Evolutionary conservation across 1,140 invertebrate species (phyloP).

Genomic region (Trissolcus basalis): DNA sequence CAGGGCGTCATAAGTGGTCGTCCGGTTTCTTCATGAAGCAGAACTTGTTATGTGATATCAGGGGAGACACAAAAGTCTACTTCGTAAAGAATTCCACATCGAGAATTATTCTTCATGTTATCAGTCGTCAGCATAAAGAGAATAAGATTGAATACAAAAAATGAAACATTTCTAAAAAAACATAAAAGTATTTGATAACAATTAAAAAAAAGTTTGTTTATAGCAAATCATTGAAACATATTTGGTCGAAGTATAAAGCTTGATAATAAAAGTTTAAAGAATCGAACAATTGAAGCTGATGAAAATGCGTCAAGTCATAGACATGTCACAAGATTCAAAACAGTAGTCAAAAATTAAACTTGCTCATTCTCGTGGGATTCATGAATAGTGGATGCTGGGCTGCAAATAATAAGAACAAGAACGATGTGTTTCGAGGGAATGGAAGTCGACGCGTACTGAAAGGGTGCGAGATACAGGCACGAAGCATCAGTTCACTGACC

Average conservation of each 20-base stretch:
- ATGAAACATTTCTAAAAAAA: too few relatives aligned
- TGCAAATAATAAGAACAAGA: conserved; percentile 24
- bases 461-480: conserved; percentile 8
- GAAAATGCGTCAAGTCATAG: too few relatives aligned
- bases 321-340: conserved; percentile 1
- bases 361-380: conserved; percentile 13
- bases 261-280: too few relatives aligned
- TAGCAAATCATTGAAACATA: too few relatives aligned
- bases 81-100: too few relatives aligned
- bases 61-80: conserved; percentile 42
- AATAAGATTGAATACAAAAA: too few relatives aligned
- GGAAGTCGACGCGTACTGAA: conserved; percentile 31
- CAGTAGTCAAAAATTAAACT: conserved; percentile 5
- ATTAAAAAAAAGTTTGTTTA: too few relatives aligned
- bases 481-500: conserved; percentile 43
- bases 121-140: too few relatives aligned
- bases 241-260: too few relatives aligned
- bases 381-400: conserved; percentile 9
- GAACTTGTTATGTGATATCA: conserved; percentile 54
- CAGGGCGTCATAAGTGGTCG: conserved; percentile 64
- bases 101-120: too few relatives aligned
- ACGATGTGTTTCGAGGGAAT: conserved; percentile 13
- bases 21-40: conserved; percentile 53
- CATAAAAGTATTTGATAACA: too few relatives aligned
- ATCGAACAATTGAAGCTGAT: too few relatives aligned